Percentiles rank a stretch among this genome's conserved stretches.
phyloP scores from a whole-genome alignment of 1,140 invertebrate species.

The Macrobrachium nipponense region DNA sequence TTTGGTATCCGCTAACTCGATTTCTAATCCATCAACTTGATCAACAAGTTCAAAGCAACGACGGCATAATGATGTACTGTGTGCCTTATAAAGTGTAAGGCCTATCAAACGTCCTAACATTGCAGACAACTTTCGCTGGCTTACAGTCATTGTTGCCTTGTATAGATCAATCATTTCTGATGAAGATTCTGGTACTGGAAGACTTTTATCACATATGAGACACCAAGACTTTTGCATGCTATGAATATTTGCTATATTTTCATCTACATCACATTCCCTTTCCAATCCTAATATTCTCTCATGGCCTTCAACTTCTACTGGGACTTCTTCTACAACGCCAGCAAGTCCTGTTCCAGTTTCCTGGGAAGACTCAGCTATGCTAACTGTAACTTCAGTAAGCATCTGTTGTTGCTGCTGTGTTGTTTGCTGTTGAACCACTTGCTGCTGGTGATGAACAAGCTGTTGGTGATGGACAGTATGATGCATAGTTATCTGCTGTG shows the following conservation, averaged over 20 bases:
- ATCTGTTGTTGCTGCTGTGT: constrained; percentile 9
- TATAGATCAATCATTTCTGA: constrained; percentile 22
- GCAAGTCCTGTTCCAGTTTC: constrained; percentile 19
- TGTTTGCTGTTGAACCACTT: neutral
- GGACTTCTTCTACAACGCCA: constrained; percentile 15
- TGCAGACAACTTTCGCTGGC: constrained; percentile 43
- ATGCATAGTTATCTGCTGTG: constrained; percentile 34
- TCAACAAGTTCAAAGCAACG: constrained; percentile 46
- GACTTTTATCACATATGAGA: constrained; percentile 47
- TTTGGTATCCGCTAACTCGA: constrained; percentile 55
- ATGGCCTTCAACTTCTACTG: neutral
- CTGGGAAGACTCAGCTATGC: neutral
- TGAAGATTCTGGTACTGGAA: constrained; percentile 9
- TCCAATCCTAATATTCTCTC: neutral
- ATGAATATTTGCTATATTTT: neutral
- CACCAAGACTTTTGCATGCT: constrained; percentile 23
- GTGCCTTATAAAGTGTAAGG: constrained; percentile 30
- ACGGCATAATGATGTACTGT: constrained; percentile 40
- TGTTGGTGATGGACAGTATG: constrained; percentile 26
- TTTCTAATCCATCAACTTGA: constrained; percentile 53
- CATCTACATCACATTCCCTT: constrained; percentile 9
- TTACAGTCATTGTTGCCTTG: constrained; percentile 39
- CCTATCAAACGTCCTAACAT: constrained; percentile 52
- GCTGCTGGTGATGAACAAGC: neutral
- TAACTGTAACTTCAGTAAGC: constrained; percentile 2